phyloP scores from a whole-genome alignment of 2,113 vertebrate species.

The Festucalex cinctus region DNA sequence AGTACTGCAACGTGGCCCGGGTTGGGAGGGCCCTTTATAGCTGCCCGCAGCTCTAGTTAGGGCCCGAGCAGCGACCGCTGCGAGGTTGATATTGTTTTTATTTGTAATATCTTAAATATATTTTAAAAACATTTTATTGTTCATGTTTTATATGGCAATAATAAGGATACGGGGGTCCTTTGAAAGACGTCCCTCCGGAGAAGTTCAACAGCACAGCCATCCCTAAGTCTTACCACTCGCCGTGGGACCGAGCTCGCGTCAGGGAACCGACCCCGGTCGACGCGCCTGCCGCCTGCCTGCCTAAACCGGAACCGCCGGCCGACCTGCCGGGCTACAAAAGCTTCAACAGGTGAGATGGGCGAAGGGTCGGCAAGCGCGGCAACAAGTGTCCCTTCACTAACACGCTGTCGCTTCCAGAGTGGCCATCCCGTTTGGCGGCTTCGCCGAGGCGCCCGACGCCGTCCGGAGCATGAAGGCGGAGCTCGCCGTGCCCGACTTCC shows the following conservation, averaged over 20 bases:
- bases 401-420: slow-evolving; percentile 75
- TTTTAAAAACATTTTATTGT: not conserved
- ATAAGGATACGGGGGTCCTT: slow-evolving; percentile 85
- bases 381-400: not conserved
- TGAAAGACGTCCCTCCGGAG: slow-evolving; percentile 90
- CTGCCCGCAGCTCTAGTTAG: too few relatives aligned
- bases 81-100: too few relatives aligned
- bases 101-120: not conserved
- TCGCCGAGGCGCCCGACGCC: slow-evolving; percentile 79
- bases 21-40: too few relatives aligned
- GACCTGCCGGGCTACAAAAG: slow-evolving; percentile 85
- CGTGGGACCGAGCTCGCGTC: slow-evolving; percentile 89
- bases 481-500: slow-evolving; percentile 68
- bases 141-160: not conserved
- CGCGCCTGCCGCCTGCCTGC: slow-evolving; percentile 73
- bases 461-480: slow-evolving; percentile 79
- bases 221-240: slow-evolving; percentile 91
- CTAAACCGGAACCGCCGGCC: slow-evolving; percentile 73
- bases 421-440: slow-evolving; percentile 92
- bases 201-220: slow-evolving; percentile 90
- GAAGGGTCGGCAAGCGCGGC: not conserved
- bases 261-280: slow-evolving; percentile 80
- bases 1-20: too few relatives aligned
- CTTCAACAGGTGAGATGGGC: slow-evolving; percentile 87
- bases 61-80: too few relatives aligned